These are phyloP conservation scores for Dinomys branickii DNA, from an alignment of 2,113 vertebrate genomes.

Conservation along the genomic window DNA sequence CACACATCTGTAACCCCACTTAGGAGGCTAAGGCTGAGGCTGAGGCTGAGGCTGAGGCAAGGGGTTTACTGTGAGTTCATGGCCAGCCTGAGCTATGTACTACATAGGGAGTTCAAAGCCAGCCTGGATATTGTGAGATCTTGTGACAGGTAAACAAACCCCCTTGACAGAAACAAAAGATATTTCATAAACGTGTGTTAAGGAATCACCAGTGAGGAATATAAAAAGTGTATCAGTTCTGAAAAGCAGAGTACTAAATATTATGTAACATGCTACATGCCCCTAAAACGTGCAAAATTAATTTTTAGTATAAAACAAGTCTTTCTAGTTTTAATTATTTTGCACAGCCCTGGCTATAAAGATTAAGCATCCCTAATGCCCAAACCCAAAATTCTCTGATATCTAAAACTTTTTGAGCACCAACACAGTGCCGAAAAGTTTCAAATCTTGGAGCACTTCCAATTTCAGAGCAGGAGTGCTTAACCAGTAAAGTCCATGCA, in stretches of 20 bases:
- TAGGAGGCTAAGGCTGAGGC: not conserved
- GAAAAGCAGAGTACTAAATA: conserved; percentile 37
- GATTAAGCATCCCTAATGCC: not conserved
- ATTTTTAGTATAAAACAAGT: conserved; percentile 38
- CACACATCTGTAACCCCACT: not conserved
- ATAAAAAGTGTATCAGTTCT: conserved; percentile 20
- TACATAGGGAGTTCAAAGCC: not conserved
- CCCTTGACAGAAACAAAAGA: not conserved
- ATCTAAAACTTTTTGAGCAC: not conserved
- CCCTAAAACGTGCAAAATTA: conserved; percentile 11
- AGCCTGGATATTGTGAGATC: not conserved
- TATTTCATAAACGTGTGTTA: conserved; percentile 13
- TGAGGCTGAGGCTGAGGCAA: not conserved
- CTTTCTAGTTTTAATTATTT: conserved; percentile 38
- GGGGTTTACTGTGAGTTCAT: not conserved
- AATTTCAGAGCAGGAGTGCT: not conserved
- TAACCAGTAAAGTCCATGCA: not conserved
- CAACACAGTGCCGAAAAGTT: not conserved
- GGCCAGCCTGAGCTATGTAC: not conserved
- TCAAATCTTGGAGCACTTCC: not conserved
- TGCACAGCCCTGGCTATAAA: not conserved
- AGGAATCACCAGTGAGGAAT: not conserved
- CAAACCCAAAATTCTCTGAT: not conserved
- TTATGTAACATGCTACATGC: conserved; percentile 27
- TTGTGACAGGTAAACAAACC: not conserved